Conservation (phyloP, 2,797 vertebrate species). For the Agapornis canus region DNA sequence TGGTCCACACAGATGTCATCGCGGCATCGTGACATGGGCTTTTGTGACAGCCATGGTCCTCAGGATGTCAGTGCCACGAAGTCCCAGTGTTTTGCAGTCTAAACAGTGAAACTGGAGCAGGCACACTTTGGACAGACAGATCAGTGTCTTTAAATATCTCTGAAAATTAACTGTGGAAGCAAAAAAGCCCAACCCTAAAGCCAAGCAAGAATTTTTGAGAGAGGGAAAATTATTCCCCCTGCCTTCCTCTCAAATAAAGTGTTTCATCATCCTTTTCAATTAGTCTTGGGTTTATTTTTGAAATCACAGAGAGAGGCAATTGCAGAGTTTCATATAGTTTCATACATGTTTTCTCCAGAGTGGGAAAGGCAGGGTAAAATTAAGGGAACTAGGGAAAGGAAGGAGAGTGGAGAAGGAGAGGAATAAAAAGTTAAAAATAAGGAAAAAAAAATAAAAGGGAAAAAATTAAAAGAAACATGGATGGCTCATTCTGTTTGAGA, state of each 20-base stretch:
- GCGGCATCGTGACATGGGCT: neutral
- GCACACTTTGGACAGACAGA: neutral
- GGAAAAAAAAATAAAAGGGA: neutral
- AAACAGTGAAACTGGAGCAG: neutral
- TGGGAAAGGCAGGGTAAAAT: neutral
- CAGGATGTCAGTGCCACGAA: neutral
- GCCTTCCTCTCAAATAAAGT: neutral
- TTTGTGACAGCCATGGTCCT: fast-evolving
- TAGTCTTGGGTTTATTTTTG: neutral
- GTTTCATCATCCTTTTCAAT: neutral
- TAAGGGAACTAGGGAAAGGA: neutral
- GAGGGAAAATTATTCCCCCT: neutral
- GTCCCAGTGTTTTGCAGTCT: neutral
- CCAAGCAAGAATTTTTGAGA: neutral
- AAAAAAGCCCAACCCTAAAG: neutral
- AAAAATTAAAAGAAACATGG: neutral
- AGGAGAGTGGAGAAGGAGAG: neutral
- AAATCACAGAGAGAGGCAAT: neutral
- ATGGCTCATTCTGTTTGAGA: neutral
- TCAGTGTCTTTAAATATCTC: neutral
- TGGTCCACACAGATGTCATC: too few relatives aligned
- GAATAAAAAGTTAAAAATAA: neutral
- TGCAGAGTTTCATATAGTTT: neutral
- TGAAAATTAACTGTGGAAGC: neutral
- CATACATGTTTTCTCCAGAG: neutral